Percentiles rank a stretch among this genome's conserved stretches.
phyloP scores from a whole-genome alignment of 2,113 vertebrate genomes.

The Dissostichus mawsoni region DNA sequence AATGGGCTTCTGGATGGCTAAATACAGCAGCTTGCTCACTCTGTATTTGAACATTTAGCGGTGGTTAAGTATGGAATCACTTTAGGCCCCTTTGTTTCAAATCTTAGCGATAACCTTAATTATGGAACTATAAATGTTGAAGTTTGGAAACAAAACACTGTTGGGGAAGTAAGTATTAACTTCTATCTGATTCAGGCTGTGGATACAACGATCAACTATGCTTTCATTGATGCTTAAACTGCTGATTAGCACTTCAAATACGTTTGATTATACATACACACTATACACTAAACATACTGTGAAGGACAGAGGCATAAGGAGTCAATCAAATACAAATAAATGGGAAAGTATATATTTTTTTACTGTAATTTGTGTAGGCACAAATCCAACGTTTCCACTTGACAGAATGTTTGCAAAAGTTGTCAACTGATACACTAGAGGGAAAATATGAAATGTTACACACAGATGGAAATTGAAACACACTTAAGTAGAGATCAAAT shows the following conservation, averaged over 20 bases:
- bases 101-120: not conserved
- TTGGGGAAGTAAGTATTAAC: not conserved
- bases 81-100: conserved; percentile 13
- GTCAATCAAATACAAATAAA: too few species aligned
- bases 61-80: conserved; percentile 24
- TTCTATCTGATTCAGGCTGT: not conserved
- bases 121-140: not conserved
- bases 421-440: not conserved
- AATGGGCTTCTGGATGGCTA: conserved; percentile 58
- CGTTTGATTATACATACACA: not conserved
- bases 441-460: not conserved
- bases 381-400: not conserved
- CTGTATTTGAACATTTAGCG: conserved; percentile 53
- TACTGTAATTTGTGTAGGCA: not conserved
- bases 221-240: not conserved
- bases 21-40: conserved; percentile 57
- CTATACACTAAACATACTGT: not conserved
- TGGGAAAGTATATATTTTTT: not conserved
- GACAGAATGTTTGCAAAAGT: not conserved
- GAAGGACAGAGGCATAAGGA: not conserved
- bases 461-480: not conserved
- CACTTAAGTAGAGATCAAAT: not conserved
- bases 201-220: not conserved
- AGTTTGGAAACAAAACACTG: not conserved
- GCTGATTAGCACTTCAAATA: not conserved